These are phyloP conservation scores for Eulimnadia texana DNA, from an alignment of 1,140 invertebrate species.

Conservation along the genomic window DNA sequence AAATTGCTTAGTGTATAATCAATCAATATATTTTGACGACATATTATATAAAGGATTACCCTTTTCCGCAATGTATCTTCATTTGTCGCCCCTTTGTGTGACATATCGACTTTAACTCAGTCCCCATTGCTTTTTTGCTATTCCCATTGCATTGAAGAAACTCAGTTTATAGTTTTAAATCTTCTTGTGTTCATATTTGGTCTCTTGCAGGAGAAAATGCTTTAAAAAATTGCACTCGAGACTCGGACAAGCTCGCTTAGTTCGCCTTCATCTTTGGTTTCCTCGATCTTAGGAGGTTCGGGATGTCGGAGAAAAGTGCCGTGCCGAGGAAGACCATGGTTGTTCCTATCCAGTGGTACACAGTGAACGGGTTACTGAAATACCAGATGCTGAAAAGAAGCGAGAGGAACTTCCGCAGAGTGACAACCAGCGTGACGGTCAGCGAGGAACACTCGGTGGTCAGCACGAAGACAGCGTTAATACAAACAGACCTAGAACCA, in stretches of 20 bases:
- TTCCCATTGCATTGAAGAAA: no score
- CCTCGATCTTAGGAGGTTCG: slow-evolving; percentile 17
- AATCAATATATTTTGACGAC: no score
- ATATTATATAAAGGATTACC: no score
- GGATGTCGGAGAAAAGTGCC: slow-evolving; percentile 71
- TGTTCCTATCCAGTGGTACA: slow-evolving; percentile 85
- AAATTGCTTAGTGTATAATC: no score
- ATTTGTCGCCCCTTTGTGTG: no score
- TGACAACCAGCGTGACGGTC: slow-evolving; percentile 90
- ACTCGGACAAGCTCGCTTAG: background rate
- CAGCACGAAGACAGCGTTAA: slow-evolving; percentile 82
- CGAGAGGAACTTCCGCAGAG: slow-evolving; percentile 87
- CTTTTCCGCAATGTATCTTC: no score
- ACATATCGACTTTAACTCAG: no score
- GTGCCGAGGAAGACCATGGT: slow-evolving; percentile 83
- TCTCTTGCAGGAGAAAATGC: no score
- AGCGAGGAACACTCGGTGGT: slow-evolving; percentile 87
- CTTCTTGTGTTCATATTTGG: no score
- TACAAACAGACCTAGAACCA: slow-evolving; percentile 59
- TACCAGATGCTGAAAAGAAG: slow-evolving; percentile 90
- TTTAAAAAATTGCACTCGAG: no score
- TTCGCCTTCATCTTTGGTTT: background rate
- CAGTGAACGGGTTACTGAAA: slow-evolving; percentile 87
- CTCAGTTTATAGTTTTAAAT: no score
- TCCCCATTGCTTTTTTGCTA: no score